Conservation (phyloP, 1,140 invertebrate species). For the Brevipalpus yothersi region DNA sequence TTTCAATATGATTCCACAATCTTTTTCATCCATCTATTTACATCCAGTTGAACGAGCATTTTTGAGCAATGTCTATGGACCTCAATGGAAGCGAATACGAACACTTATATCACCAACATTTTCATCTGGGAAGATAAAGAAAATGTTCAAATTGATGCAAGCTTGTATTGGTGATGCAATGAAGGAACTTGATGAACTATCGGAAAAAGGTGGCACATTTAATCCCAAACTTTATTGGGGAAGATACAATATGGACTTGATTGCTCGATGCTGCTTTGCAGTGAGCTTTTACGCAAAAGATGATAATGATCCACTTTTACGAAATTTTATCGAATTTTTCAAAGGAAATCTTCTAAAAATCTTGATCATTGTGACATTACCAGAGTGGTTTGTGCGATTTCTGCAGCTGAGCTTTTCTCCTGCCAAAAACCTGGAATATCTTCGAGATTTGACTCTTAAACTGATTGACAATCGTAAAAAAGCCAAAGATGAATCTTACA, state of each 20-base stretch:
- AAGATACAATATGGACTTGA: constrained; percentile 20
- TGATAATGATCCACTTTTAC: constrained; percentile 5
- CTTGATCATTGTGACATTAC: neutral
- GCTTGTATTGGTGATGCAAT: neutral
- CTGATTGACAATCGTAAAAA: neutral
- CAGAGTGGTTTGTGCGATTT: neutral
- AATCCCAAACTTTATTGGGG: neutral
- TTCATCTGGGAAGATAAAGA: constrained; percentile 29
- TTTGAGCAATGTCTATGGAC: constrained; percentile 13
- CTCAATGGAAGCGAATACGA: constrained; percentile 27
- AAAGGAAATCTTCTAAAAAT: neutral
- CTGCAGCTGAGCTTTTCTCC: too few relatives aligned
- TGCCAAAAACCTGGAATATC: neutral
- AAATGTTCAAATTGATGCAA: constrained; percentile 20
- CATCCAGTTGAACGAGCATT: neutral
- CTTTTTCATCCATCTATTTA: neutral
- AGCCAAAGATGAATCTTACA: neutral
- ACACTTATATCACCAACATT: constrained; percentile 29
- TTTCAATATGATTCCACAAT: constrained; percentile 4
- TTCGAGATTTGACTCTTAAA: neutral
- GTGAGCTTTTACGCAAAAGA: constrained; percentile 20
- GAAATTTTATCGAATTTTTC: neutral
- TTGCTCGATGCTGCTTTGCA: constrained; percentile 25
- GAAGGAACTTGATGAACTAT: neutral
- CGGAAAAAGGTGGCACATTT: neutral